These are phyloP conservation scores for Progne subis DNA, from an alignment of 2,113 vertebrate species.

Conservation along the genomic window DNA sequence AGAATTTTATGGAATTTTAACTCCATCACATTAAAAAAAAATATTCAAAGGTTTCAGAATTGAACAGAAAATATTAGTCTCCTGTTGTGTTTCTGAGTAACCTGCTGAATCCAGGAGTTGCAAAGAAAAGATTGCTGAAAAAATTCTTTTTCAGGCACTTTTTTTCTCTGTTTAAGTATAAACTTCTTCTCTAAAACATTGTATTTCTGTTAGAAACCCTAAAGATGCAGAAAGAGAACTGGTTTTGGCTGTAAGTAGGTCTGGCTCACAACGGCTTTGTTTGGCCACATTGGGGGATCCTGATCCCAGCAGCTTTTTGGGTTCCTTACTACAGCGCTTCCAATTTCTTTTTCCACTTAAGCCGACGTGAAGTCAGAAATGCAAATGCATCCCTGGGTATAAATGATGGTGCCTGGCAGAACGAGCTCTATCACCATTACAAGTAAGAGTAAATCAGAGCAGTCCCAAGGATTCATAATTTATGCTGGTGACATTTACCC, in stretches of 20 bases:
- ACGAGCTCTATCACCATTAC: not conserved
- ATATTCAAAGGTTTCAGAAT: not conserved
- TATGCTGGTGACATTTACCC: slow-evolving; percentile 7
- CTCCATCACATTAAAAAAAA: not conserved
- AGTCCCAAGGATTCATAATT: slow-evolving; percentile 13
- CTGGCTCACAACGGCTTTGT: not conserved
- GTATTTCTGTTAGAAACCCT: not conserved
- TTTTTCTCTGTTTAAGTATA: not conserved
- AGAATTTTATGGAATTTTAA: not conserved
- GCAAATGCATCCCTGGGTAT: not conserved
- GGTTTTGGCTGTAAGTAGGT: not conserved
- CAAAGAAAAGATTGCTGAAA: not conserved
- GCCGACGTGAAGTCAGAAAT: not conserved
- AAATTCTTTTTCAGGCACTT: not conserved
- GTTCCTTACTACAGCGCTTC: not conserved
- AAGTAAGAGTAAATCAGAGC: not conserved
- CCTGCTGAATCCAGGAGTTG: not conserved
- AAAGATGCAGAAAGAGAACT: not conserved
- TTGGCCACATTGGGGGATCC: not conserved
- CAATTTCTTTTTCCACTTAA: not conserved
- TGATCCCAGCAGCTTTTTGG: not conserved
- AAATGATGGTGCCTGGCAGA: not conserved
- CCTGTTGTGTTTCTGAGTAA: not conserved
- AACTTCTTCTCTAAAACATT: not conserved
- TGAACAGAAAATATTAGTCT: not conserved